Conservation (phyloP, 2,797 vertebrate species). For the Oophaga sylvatica region DNA sequence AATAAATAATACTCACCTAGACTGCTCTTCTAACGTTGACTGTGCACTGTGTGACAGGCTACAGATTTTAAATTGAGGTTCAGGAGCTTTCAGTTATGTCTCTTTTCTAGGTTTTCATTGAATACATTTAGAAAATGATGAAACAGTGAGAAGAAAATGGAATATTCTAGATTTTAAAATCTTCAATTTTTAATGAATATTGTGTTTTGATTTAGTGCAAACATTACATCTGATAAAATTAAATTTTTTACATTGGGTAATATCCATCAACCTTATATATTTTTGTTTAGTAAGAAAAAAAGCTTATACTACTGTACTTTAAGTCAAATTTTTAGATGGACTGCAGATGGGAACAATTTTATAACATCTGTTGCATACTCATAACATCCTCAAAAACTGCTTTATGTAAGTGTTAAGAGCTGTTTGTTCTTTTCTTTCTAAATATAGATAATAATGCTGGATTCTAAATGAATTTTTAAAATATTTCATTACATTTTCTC, state of each 20-base stretch:
- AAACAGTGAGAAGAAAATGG: too few species aligned
- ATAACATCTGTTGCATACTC: constrained; percentile 47
- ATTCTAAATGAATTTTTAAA: too few species aligned
- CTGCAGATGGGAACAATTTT: constrained; percentile 49
- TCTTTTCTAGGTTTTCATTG: too few species aligned
- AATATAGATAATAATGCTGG: not conserved
- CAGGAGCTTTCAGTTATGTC: too few species aligned
- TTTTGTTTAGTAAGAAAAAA: constrained; percentile 29
- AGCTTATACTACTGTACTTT: constrained; percentile 23
- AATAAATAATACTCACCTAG: too few species aligned
- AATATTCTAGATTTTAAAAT: too few species aligned
- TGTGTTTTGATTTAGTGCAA: not conserved
- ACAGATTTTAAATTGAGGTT: too few species aligned
- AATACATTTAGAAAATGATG: too few species aligned
- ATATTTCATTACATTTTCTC: constrained; percentile 9
- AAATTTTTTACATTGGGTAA: constrained; percentile 7
- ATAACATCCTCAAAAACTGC: constrained; percentile 43
- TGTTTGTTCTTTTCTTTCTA: too few species aligned
- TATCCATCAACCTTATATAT: constrained; percentile 18
- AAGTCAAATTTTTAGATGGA: constrained; percentile 42
- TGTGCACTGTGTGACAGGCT: too few species aligned
- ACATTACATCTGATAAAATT: not conserved
- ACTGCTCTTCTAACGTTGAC: too few species aligned
- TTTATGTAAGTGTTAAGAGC: constrained; percentile 6
- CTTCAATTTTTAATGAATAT: not conserved